Evolutionary conservation across 2,113 vertebrate genomes (phyloP).

Genomic region (Sturnus vulgaris): DNA sequence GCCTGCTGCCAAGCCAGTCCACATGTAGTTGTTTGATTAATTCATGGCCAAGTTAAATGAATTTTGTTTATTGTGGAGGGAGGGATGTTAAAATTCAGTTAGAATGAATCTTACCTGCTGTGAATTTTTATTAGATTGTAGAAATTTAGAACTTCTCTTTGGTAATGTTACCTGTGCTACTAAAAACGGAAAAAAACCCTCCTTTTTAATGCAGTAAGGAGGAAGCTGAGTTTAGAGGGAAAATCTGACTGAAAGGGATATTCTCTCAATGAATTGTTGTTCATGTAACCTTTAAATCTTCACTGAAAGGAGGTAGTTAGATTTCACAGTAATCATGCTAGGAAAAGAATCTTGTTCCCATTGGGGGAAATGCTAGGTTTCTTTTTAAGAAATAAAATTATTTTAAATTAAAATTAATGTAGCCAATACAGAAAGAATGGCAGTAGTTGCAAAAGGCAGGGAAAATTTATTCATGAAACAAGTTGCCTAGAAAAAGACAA

Average conservation of each 20-base stretch:
- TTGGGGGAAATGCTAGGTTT: background rate
- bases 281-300: background rate
- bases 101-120: background rate
- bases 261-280: background rate
- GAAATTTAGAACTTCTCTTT: background rate
- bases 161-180: background rate
- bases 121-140: background rate
- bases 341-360: background rate
- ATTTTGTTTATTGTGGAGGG: background rate
- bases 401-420: background rate
- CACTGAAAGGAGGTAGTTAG: background rate
- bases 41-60: background rate
- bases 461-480: background rate
- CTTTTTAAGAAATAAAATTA: background rate
- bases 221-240: background rate
- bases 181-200: background rate
- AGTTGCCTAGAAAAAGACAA: background rate
- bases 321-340: background rate
- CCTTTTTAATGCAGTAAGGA: background rate
- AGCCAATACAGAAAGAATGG: background rate
- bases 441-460: background rate
- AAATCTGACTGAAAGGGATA: background rate
- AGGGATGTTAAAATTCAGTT: background rate
- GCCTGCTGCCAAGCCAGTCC: background rate
- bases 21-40: background rate